Conservation (phyloP, 2,797 vertebrate species). For the Knipowitschia caucasica region DNA sequence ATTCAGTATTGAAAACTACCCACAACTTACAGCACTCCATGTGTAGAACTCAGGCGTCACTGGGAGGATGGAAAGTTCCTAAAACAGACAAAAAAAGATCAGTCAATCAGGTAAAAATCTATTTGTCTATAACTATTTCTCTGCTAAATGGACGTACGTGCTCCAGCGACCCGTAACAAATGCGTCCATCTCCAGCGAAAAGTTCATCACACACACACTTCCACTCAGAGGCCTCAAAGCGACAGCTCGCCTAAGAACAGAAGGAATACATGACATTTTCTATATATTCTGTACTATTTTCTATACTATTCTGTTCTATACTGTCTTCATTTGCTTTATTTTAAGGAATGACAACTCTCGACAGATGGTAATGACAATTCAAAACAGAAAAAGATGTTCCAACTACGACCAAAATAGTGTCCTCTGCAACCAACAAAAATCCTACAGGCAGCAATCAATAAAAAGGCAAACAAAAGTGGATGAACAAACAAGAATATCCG, state of each 20-base stretch:
- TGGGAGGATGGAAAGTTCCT: constrained; percentile 81
- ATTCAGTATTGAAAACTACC: background rate
- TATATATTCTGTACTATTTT: too few species aligned
- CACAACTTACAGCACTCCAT: constrained; percentile 81
- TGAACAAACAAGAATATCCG: too few species aligned
- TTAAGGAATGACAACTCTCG: too few species aligned
- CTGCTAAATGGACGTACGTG: constrained; percentile 66
- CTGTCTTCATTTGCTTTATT: too few species aligned
- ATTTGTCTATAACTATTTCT: background rate
- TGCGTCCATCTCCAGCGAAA: constrained; percentile 79
- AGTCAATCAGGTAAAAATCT: background rate
- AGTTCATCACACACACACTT: constrained; percentile 82
- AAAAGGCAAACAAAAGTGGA: too few species aligned
- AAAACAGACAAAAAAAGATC: constrained; percentile 12
- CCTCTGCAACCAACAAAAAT: too few species aligned
- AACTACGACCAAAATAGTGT: too few species aligned
- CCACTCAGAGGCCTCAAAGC: constrained; percentile 71
- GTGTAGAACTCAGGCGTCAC: constrained; percentile 78
- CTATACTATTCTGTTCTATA: too few species aligned
- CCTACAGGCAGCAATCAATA: too few species aligned
- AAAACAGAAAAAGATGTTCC: too few species aligned
- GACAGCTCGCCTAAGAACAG: constrained; percentile 80
- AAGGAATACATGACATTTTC: constrained; percentile 2
- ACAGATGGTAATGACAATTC: too few species aligned
- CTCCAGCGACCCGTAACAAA: constrained; percentile 82